Conservation (phyloP, 2,888 invertebrate species). For the Caenorhabditis wallacei region DNA sequence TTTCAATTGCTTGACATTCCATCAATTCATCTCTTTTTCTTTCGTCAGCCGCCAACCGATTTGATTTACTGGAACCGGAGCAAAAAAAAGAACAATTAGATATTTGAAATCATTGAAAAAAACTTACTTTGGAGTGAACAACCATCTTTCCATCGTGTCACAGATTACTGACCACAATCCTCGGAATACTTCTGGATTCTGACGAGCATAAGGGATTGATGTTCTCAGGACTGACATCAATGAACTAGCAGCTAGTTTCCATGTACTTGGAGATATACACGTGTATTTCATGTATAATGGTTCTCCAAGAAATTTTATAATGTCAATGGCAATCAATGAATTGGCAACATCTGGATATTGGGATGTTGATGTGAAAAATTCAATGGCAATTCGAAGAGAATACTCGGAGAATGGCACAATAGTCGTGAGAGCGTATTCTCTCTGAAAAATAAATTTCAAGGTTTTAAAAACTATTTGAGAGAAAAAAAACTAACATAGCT, state of each 20-base stretch:
- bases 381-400: slow-evolving; percentile 89
- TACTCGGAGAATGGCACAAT: slow-evolving; percentile 92
- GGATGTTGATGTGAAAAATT: slow-evolving; percentile 89
- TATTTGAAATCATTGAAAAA: background rate
- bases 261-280: slow-evolving; percentile 90
- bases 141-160: slow-evolving; percentile 91
- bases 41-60: slow-evolving; percentile 80
- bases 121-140: slow-evolving; percentile 90
- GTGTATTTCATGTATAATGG: slow-evolving; percentile 90
- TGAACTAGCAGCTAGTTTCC: slow-evolving; percentile 90
- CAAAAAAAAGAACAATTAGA: slow-evolving; percentile 14
- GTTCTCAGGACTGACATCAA: slow-evolving; percentile 90
- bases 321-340: slow-evolving; percentile 88
- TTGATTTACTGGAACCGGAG: slow-evolving; percentile 70
- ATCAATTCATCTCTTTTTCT: slow-evolving; percentile 80
- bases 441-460: slow-evolving; percentile 84
- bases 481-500: slow-evolving; percentile 62
- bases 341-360: slow-evolving; percentile 88
- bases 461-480: background rate
- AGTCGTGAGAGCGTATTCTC: slow-evolving; percentile 90
- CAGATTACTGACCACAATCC: slow-evolving; percentile 91
- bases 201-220: slow-evolving; percentile 92
- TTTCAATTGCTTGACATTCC: slow-evolving; percentile 87
- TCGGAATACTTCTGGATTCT: slow-evolving; percentile 84
- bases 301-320: slow-evolving; percentile 88